Evolutionary conservation across 2,888 invertebrate genomes (phyloP).

Genomic region (Agriotes lineatus): DNA sequence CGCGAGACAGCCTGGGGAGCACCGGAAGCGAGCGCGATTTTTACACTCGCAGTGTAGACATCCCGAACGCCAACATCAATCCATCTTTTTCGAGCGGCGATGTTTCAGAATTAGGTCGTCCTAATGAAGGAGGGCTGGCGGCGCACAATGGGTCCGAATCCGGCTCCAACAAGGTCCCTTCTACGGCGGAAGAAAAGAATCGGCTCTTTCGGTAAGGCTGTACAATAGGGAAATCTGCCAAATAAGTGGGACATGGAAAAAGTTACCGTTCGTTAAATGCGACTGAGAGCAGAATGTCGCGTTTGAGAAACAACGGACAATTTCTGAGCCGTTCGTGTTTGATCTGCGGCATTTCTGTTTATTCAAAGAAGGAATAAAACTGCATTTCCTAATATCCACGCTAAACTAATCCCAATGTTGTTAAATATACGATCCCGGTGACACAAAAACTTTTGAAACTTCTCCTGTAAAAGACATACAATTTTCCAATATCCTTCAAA

Average conservation of each 20-base stretch:
- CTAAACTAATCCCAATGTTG: no score
- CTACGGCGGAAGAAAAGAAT: slow-evolving; percentile 59
- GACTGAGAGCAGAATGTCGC: background rate
- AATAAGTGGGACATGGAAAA: background rate
- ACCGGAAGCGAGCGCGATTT: slow-evolving; percentile 31
- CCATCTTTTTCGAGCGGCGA: slow-evolving; percentile 36
- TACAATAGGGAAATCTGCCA: slow-evolving; percentile 27
- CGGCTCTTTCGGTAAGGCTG: slow-evolving; percentile 60
- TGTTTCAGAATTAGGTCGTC: slow-evolving; percentile 42
- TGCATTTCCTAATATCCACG: no score
- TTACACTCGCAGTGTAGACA: slow-evolving; percentile 33
- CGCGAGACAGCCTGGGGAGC: slow-evolving; percentile 28
- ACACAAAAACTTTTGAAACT: no score
- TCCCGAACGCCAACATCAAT: slow-evolving; percentile 36
- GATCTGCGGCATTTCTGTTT: no score
- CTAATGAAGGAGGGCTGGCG: slow-evolving; percentile 37
- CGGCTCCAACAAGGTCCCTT: slow-evolving; percentile 44
- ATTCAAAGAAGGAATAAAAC: no score
- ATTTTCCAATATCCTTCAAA: no score
- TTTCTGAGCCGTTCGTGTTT: no score
- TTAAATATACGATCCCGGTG: no score
- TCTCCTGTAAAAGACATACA: no score
- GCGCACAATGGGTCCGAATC: slow-evolving; percentile 30
- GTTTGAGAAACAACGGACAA: no score
- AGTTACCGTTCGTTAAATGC: background rate